A percentile compares a stretch with the other conserved stretches of the same genome.
phyloP scores from a whole-genome alignment of 2,888 invertebrate genomes.

The Parnassius apollo region DNA sequence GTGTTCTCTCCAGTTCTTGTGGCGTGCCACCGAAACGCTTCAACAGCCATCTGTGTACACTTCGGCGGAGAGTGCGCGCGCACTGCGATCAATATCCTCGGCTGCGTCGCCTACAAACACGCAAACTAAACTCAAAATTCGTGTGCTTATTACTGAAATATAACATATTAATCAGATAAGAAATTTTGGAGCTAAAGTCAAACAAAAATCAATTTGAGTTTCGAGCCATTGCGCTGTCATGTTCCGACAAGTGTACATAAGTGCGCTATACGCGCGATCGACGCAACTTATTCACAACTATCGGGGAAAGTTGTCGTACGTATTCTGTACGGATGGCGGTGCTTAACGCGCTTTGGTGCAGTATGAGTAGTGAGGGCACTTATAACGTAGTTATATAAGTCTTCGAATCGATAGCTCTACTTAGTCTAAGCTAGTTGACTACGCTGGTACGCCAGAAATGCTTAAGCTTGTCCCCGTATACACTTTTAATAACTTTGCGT shows the following conservation, averaged over 20 bases:
- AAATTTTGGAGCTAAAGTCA: constrained; percentile 1
- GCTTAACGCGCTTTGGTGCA: constrained; percentile 35
- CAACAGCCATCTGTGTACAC: constrained; percentile 71
- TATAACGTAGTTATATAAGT: constrained; percentile 28
- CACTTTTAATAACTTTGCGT: constrained; percentile 44
- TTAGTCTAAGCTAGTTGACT: constrained; percentile 42
- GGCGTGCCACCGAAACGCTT: constrained; percentile 64
- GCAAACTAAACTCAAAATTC: constrained; percentile 64
- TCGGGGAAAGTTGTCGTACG: constrained; percentile 38
- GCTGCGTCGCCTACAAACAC: constrained; percentile 68
- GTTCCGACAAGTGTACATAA: background rate
- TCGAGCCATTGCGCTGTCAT: background rate
- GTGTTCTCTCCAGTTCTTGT: constrained; percentile 66
- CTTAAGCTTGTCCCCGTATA: constrained; percentile 34
- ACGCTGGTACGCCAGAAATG: constrained; percentile 32
- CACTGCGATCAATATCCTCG: constrained; percentile 75
- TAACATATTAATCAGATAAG: constrained; percentile 36
- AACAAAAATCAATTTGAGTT: background rate
- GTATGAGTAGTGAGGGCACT: constrained; percentile 28
- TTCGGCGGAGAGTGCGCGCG: constrained; percentile 74
- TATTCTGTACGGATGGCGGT: constrained; percentile 39
- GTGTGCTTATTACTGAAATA: constrained; percentile 50
- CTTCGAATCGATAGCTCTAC: constrained; percentile 50
- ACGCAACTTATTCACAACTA: constrained; percentile 40
- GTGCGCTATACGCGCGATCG: constrained; percentile 16